These are phyloP conservation scores for Aphodius granarius DNA, from an alignment of 2,888 invertebrate species.

Conservation along the genomic window DNA sequence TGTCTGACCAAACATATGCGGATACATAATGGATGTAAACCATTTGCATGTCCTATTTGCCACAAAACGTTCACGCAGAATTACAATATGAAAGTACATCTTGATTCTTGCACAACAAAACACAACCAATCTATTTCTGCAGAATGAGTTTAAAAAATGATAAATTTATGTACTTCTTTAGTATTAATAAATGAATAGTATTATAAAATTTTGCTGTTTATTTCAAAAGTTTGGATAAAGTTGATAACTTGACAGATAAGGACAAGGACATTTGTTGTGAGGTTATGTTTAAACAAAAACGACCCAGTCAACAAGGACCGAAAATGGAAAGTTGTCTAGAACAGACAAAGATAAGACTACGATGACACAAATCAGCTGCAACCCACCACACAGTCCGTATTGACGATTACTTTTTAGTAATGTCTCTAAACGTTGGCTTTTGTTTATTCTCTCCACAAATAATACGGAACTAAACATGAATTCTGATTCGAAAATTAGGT, in stretches of 20 bases:
- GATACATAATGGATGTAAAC: conserved; percentile 26
- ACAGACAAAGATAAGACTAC: background rate
- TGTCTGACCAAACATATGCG: conserved; percentile 21
- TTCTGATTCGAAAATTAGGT: conserved; percentile 18
- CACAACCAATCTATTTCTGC: no score
- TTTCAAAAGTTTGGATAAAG: no score
- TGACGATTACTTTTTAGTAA: background rate
- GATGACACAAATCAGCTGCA: background rate
- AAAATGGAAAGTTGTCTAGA: background rate
- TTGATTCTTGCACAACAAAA: conserved; percentile 1
- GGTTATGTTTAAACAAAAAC: background rate
- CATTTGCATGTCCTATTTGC: conserved; percentile 15
- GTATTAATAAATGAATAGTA: no score
- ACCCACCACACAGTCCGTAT: background rate
- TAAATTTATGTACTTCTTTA: no score
- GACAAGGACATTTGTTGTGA: no score
- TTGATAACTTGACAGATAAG: no score
- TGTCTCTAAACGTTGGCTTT: background rate
- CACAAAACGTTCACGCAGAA: conserved; percentile 14
- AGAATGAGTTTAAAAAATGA: no score
- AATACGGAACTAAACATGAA: background rate
- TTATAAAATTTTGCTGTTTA: no score
- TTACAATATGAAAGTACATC: conserved; percentile 16
- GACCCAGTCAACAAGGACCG: background rate
- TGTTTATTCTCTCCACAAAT: background rate